phyloP scores from a whole-genome alignment of 1,140 invertebrate genomes.

The Amphibalanus amphitrite region DNA sequence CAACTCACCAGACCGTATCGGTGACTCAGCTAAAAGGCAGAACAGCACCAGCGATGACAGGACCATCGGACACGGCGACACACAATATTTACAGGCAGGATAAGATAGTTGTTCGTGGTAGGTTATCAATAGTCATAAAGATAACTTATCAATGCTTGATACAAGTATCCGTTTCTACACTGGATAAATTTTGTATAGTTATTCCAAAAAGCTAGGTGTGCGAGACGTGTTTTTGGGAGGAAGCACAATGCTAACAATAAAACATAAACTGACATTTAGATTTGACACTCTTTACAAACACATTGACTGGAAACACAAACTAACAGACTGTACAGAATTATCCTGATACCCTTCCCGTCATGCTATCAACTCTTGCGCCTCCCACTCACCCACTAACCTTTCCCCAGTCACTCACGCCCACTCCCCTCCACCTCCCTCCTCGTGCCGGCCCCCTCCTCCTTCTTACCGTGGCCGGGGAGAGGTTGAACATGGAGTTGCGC shows the following conservation, averaged over 20 bases:
- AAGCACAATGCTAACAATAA: conserved; percentile 8
- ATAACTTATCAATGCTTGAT: conserved; percentile 7
- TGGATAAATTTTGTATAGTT: too few species aligned
- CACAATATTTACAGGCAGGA: conserved; percentile 6
- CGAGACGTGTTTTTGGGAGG: too few species aligned
- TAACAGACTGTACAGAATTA: not conserved
- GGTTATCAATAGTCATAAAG: too few species aligned
- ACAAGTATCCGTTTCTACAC: conserved; percentile 3
- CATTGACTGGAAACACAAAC: not conserved
- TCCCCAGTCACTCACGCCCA: not conserved
- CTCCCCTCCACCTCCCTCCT: not conserved
- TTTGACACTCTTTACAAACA: not conserved
- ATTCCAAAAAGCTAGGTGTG: conserved; percentile 2
- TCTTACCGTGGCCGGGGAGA: conserved; percentile 46
- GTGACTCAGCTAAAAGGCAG: not conserved
- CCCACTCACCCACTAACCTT: not conserved
- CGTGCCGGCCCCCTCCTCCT: conserved; percentile 8
- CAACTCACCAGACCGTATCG: not conserved
- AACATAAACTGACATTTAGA: not conserved
- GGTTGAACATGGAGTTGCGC: conserved; percentile 60
- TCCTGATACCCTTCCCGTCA: not conserved
- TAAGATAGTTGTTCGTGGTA: conserved; percentile 8
- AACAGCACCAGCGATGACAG: conserved; percentile 7
- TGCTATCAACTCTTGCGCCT: too few species aligned
- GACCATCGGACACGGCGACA: conserved; percentile 8